These are phyloP conservation scores for Eospalax fontanierii DNA, from an alignment of 2,797 vertebrate genomes.

Conservation along the genomic window DNA sequence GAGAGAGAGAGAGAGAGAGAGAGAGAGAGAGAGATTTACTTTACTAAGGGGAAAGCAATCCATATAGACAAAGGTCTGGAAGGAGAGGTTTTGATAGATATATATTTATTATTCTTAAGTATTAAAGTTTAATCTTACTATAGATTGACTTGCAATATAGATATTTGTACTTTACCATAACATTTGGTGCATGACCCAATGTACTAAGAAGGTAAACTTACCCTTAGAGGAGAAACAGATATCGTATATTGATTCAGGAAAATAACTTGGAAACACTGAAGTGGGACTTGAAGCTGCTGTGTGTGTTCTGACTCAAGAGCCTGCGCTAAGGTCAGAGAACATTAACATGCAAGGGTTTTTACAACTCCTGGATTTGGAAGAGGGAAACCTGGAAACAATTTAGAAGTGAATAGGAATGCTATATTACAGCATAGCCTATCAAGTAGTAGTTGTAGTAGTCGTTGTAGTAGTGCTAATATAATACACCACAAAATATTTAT, in stretches of 20 bases:
- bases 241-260: background rate
- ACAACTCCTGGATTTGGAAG: background rate
- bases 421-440: too few relatives aligned
- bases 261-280: background rate
- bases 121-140: background rate
- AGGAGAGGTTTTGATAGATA: background rate
- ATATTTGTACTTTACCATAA: background rate
- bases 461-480: background rate
- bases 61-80: background rate
- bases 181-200: background rate
- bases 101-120: background rate
- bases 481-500: background rate
- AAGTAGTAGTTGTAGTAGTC: background rate
- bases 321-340: background rate
- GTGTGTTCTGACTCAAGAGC: background rate
- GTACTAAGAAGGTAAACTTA: background rate
- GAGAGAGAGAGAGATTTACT: background rate
- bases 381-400: background rate
- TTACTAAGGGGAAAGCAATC: background rate
- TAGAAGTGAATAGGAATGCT: background rate
- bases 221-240: background rate
- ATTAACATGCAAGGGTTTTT: background rate
- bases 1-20: too few relatives aligned
- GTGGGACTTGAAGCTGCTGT: background rate
- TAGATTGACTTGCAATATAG: background rate